Evolutionary conservation across 1,140 invertebrate species (phyloP).

Genomic region (Drosophila bipectinata): DNA sequence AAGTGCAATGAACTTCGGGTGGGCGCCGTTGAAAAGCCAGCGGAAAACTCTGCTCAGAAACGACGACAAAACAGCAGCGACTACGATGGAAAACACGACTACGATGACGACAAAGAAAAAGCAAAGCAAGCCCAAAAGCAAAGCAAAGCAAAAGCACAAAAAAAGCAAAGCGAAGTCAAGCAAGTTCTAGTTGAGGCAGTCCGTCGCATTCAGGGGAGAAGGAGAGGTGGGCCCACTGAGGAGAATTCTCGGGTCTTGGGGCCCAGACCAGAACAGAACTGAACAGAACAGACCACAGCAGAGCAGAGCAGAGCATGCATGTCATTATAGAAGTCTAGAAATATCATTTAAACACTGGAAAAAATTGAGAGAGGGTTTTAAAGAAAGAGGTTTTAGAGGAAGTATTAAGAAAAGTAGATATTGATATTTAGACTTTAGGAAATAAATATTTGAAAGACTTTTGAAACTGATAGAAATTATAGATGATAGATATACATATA

Average conservation of each 20-base stretch:
- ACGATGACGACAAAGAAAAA: neutral
- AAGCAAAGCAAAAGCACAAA: slow-evolving; percentile 12
- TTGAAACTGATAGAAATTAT: too few relatives aligned
- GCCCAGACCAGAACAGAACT: slow-evolving; percentile 10
- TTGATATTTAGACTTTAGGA: too few relatives aligned
- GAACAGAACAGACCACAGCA: slow-evolving; percentile 12
- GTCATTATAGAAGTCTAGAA: slow-evolving; percentile 51
- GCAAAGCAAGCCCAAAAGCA: slow-evolving; percentile 16
- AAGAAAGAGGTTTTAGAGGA: neutral
- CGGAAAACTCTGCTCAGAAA: slow-evolving; percentile 26
- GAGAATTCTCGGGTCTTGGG: slow-evolving; percentile 6
- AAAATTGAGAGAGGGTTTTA: neutral
- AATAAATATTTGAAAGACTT: too few relatives aligned
- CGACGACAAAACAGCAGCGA: slow-evolving; percentile 3
- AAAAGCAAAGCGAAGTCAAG: slow-evolving; percentile 59
- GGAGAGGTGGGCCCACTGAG: slow-evolving; percentile 1
- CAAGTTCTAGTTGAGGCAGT: slow-evolving; percentile 81
- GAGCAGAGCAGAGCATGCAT: slow-evolving; percentile 26
- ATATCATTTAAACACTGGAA: slow-evolving; percentile 34
- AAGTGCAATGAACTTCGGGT: slow-evolving; percentile 76
- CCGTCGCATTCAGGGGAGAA: slow-evolving; percentile 23
- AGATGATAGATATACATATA: too few relatives aligned
- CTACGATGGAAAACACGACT: slow-evolving; percentile 16
- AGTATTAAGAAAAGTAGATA: neutral
- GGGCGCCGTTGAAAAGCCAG: slow-evolving; percentile 24